phyloP scores from a whole-genome alignment of 2,888 invertebrate species.

The Drosophila villosipedis region DNA sequence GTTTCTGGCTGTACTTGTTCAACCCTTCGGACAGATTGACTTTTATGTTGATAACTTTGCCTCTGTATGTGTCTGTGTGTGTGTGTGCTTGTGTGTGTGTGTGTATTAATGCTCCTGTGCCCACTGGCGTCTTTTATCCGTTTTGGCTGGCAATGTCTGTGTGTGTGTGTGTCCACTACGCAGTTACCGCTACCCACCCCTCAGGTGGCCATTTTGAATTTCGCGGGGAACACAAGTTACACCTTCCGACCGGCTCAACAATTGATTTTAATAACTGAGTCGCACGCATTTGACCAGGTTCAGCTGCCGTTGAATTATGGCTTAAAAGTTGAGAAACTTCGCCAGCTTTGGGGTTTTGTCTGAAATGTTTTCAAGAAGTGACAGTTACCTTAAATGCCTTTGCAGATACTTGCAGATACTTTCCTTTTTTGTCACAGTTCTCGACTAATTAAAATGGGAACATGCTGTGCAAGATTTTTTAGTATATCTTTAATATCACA shows the following conservation, averaged over 20 bases:
- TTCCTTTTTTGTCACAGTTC: neutral
- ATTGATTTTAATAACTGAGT: constrained; percentile 60
- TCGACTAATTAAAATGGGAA: constrained; percentile 1
- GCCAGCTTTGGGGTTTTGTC: neutral
- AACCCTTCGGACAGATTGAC: constrained; percentile 77
- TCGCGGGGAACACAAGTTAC: constrained; percentile 33
- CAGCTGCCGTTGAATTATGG: constrained; percentile 12
- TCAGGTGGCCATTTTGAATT: constrained; percentile 70
- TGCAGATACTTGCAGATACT: neutral
- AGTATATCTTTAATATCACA: neutral
- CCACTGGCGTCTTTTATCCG: neutral
- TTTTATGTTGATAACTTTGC: constrained; percentile 68
- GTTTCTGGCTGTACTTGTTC: constrained; percentile 51
- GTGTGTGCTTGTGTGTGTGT: constrained; percentile 8
- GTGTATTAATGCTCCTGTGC: neutral
- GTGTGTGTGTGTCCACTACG: constrained; percentile 59
- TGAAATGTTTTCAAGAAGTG: neutral
- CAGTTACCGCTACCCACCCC: constrained; percentile 58
- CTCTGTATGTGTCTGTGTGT: neutral
- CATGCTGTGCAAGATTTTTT: neutral
- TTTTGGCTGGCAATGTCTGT: constrained; percentile 22
- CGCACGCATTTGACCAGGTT: constrained; percentile 33
- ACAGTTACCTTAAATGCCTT: constrained; percentile 2
- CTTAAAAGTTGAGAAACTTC: constrained; percentile 4
- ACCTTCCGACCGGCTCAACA: constrained; percentile 47